Percentiles rank a stretch among this genome's conserved stretches.
Evolutionary conservation across 1,140 invertebrate genomes (phyloP).

Genomic region (Bombyx mandarina): DNA sequence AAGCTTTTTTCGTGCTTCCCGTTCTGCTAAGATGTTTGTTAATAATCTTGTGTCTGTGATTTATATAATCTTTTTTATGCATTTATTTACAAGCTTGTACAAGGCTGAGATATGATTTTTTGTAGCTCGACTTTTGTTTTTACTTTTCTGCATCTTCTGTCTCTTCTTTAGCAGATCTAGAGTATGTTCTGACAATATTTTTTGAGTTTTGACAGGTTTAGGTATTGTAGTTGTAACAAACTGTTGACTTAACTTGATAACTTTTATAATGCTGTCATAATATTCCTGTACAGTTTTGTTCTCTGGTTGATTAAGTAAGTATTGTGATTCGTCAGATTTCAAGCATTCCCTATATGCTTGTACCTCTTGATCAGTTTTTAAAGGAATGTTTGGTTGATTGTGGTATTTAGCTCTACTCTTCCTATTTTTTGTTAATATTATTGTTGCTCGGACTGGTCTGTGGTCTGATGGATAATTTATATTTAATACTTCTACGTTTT

Average conservation of each 20-base stretch:
- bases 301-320: not conserved
- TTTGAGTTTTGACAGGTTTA: not conserved
- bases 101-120: not conserved
- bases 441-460: not conserved
- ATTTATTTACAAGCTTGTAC: constrained; percentile 1
- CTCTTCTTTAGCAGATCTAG: not conserved
- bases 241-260: not conserved
- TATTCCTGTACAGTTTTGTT: not conserved
- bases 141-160: not conserved
- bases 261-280: not conserved
- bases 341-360: not conserved
- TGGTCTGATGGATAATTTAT: not conserved
- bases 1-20: no score
- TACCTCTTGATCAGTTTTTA: not conserved
- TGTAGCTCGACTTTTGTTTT: not conserved
- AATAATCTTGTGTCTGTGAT: no score
- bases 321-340: not conserved
- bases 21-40: no score
- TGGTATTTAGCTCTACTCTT: not conserved
- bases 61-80: constrained; percentile 1
- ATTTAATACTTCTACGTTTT: not conserved
- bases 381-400: no score
- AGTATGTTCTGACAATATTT: not conserved
- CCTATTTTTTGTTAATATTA: not conserved
- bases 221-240: no score